Evolutionary conservation across 2,113 vertebrate species (phyloP).

Genomic region (Suncus etruscus): DNA sequence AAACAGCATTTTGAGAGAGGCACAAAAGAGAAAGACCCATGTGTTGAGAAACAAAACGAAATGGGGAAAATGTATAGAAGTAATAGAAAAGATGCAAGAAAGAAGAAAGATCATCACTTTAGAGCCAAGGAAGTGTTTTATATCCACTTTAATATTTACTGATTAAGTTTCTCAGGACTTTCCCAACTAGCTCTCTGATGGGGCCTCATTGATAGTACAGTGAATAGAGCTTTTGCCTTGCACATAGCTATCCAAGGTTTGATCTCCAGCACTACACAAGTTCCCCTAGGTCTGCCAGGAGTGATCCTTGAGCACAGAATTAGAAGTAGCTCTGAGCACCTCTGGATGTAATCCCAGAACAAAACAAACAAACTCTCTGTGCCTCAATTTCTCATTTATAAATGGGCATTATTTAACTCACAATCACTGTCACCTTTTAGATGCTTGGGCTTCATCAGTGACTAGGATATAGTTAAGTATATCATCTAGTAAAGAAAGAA

Average conservation of each 20-base stretch:
- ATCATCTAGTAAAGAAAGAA: not conserved
- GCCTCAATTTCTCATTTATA: not conserved
- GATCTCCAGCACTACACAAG: too few species aligned
- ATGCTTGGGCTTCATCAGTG: not conserved
- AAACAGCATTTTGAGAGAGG: not conserved
- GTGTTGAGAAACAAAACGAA: not conserved
- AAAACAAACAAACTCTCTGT: not conserved
- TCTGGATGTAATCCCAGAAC: too few species aligned
- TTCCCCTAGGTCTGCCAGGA: too few species aligned
- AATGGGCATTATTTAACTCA: slow-evolving; percentile 3
- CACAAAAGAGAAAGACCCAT: not conserved
- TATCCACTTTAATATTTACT: not conserved
- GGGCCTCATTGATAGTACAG: too few species aligned
- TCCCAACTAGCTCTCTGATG: too few species aligned
- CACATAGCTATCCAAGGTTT: too few species aligned
- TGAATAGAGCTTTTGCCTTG: too few species aligned
- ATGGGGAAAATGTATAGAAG: not conserved
- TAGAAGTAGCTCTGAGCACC: too few species aligned
- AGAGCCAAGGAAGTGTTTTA: not conserved
- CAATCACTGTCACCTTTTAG: not conserved
- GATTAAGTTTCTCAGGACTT: not conserved
- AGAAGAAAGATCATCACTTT: not conserved
- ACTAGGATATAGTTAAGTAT: not conserved
- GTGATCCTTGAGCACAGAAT: too few species aligned
- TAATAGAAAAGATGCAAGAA: not conserved